Conservation (phyloP, 2,113 vertebrate species). For the Pogona vitticeps region DNA sequence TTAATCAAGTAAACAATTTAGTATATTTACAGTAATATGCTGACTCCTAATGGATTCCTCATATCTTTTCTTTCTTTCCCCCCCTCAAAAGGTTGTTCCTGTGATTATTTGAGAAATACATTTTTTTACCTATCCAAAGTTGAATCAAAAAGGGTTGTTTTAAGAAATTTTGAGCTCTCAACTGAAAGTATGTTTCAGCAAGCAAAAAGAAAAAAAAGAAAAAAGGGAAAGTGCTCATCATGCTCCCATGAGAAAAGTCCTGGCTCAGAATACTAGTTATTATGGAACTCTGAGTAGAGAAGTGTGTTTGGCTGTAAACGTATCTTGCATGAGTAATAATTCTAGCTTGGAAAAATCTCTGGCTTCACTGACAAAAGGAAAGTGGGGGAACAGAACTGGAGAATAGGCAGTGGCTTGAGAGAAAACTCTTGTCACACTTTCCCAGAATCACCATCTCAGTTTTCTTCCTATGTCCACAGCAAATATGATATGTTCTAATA, state of each 20-base stretch:
- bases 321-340: constrained; percentile 17
- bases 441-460: constrained; percentile 44
- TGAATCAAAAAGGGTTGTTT: not conserved
- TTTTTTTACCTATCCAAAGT: constrained; percentile 14
- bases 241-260: constrained; percentile 39
- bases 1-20: not conserved
- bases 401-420: constrained; percentile 23
- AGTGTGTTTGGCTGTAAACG: constrained; percentile 47
- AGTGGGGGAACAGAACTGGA: constrained; percentile 42
- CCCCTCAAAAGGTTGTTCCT: not conserved
- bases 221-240: constrained; percentile 45
- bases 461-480: constrained; percentile 54
- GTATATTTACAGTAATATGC: not conserved
- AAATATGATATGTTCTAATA: constrained; percentile 36
- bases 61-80: not conserved
- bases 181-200: not conserved
- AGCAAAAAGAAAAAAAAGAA: too few relatives aligned
- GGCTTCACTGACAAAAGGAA: constrained; percentile 53
- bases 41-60: not conserved
- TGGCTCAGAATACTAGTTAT: constrained; percentile 13
- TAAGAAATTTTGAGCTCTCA: constrained; percentile 17
- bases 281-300: constrained; percentile 21
- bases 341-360: constrained; percentile 40
- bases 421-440: constrained; percentile 49
- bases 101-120: constrained; percentile 6